Evolutionary conservation across 2,797 vertebrate genomes (phyloP), one percentile per base, ranked within the genome.

Genomic region (Chlorospingus flavigularis): DNA sequence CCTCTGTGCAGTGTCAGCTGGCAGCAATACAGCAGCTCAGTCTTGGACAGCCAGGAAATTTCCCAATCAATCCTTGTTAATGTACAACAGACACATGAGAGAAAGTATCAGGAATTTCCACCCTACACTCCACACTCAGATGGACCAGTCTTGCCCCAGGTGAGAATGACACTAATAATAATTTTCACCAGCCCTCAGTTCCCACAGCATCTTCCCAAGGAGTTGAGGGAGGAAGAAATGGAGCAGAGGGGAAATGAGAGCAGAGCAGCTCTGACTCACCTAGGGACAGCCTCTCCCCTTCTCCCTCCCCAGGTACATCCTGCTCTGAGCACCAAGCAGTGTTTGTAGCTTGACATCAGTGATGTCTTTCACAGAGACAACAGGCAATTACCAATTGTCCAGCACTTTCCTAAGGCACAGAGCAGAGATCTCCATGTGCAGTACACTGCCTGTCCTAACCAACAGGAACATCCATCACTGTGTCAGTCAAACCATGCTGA

Each of bases 21-120:
- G 45, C 65, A 86, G 73, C 45, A 61, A 39, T 2, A 24, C 4
- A 63, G 13, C 47, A 54, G n/a, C 21, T 39, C 37, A 13, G 33
- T 31, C 72, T 28, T 2, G 0, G 30, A 65, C 88, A 88, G 14
- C 19, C 2, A 3, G 30, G 26, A 37, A 18, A 21, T 30, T 42
- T 58, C 48, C 33, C 45, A 9, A 2, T 14, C 30, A 20, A 43
- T 31, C 43, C 53, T 25, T 21, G 70, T 31, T 45, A 31, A 61
- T 0, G 0, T 12, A 20, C 33, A 62, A 40, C 19, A 20, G 33
- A 31, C 25, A 24, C 14, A 8, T 0, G 11, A 37, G 11, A 35
- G 28, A 33, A 70, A 60, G 25, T 35, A 55, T 7, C 7, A 47
- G 33, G 25, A 65, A 60, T 48, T 76, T 53, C 57, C 23, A 9